Evolutionary conservation across 2,888 invertebrate species (phyloP).

Genomic region (Sesia apiformis): DNA sequence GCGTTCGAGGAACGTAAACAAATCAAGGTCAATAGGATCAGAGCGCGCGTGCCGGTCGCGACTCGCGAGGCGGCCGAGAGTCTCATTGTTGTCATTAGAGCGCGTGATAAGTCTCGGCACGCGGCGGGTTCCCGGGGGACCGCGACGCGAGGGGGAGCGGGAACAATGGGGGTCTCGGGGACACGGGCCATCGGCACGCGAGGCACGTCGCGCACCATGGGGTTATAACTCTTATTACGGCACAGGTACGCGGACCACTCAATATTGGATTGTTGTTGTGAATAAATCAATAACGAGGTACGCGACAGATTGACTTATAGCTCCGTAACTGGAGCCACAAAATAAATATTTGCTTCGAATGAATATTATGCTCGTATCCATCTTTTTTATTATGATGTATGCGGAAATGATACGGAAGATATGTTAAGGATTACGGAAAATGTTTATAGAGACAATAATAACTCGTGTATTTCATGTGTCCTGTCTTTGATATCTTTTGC

Average conservation of each 20-base stretch:
- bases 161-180: no score
- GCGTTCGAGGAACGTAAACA: not conserved
- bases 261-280: not conserved
- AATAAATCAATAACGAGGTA: not conserved
- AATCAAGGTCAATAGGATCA: constrained; percentile 7
- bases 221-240: not conserved
- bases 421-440: no score
- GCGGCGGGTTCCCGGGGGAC: constrained; percentile 1
- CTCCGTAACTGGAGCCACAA: no score
- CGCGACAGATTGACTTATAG: not conserved
- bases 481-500: no score
- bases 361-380: no score
- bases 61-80: not conserved
- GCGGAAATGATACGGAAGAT: no score
- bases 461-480: no score
- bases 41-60: not conserved
- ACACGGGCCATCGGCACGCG: no score
- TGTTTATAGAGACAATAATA: no score
- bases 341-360: no score
- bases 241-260: not conserved
- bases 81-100: not conserved
- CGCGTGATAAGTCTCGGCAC: constrained; percentile 7
- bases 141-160: no score
- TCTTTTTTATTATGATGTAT: no score
- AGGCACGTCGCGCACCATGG: not conserved